A percentile compares a stretch with the other conserved stretches of the same genome.
Evolutionary conservation across 2,797 vertebrate species (phyloP).

Genomic region (Danio choprae): DNA sequence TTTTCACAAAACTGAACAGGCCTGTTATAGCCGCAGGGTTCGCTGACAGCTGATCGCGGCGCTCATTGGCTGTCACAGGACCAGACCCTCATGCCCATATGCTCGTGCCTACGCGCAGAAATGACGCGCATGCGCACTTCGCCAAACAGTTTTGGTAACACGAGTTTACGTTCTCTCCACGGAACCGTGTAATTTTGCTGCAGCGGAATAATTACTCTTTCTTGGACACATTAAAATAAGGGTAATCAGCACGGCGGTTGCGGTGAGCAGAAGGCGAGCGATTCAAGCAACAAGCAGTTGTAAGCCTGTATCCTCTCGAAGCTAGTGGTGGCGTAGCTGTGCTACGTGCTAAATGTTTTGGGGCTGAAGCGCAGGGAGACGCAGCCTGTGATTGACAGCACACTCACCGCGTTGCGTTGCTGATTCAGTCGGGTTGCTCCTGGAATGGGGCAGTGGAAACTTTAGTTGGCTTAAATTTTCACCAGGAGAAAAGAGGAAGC

Average conservation of each 20-base stretch:
- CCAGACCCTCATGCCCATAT: constrained; percentile 20
- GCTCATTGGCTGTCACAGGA: constrained; percentile 44
- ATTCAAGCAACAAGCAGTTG: constrained; percentile 10
- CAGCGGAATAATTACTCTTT: background rate
- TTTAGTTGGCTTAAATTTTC: background rate
- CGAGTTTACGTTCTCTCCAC: constrained; percentile 73
- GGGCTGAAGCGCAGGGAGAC: constrained; percentile 9
- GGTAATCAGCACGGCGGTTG: background rate
- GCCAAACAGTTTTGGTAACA: constrained; percentile 63
- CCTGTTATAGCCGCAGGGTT: background rate
- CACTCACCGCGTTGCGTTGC: background rate
- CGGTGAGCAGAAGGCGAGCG: background rate
- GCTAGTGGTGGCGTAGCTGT: constrained; percentile 7
- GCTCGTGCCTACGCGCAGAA: background rate
- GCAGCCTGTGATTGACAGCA: constrained; percentile 19
- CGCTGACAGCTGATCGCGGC: constrained; percentile 25
- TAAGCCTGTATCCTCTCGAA: background rate
- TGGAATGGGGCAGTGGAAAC: background rate
- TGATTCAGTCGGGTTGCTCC: background rate
- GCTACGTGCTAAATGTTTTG: constrained; percentile 49
- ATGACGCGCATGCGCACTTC: constrained; percentile 71
- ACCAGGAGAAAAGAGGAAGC: background rate
- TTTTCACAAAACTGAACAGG: background rate
- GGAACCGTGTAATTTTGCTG: background rate
- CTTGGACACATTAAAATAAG: background rate